A percentile compares a stretch with the other conserved stretches of the same genome.
phyloP scores from a whole-genome alignment of 2,797 vertebrate species.

The Pelodytes ibericus region DNA sequence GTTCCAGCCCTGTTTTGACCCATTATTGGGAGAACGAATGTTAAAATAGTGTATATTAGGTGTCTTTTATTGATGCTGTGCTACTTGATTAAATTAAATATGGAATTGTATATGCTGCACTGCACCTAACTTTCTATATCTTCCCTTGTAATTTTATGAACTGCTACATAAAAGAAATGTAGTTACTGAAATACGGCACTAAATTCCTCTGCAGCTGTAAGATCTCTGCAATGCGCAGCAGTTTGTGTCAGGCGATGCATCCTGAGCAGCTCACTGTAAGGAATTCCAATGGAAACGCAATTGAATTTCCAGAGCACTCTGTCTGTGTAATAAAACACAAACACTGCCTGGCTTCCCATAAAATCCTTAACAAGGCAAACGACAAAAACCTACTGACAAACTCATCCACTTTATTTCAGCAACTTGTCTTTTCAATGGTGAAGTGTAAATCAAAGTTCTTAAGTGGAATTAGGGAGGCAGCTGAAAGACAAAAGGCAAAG shows the following conservation, averaged over 20 bases:
- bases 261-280: not conserved
- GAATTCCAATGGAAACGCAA: not conserved
- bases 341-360: slow-evolving; percentile 7
- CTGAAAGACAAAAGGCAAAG: not conserved
- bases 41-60: no score
- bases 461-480: not conserved
- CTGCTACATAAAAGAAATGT: no score
- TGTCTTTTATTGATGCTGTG: no score
- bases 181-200: not conserved
- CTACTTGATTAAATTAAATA: not conserved
- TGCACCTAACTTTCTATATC: not conserved
- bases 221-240: not conserved
- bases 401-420: slow-evolving; percentile 2
- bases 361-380: not conserved
- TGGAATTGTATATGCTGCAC: not conserved
- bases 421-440: not conserved
- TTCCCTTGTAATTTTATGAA: no score
- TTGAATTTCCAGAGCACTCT: slow-evolving; percentile 16
- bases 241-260: slow-evolving; percentile 1
- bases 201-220: not conserved
- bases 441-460: slow-evolving; percentile 4
- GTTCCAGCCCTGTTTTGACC: no score
- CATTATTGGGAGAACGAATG: no score
- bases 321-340: slow-evolving; percentile 14
- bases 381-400: not conserved